A percentile compares a stretch with the other conserved stretches of the same genome.
phyloP scores from a whole-genome alignment of 2,797 vertebrate genomes.

The Lindbergichthys nudifrons region DNA sequence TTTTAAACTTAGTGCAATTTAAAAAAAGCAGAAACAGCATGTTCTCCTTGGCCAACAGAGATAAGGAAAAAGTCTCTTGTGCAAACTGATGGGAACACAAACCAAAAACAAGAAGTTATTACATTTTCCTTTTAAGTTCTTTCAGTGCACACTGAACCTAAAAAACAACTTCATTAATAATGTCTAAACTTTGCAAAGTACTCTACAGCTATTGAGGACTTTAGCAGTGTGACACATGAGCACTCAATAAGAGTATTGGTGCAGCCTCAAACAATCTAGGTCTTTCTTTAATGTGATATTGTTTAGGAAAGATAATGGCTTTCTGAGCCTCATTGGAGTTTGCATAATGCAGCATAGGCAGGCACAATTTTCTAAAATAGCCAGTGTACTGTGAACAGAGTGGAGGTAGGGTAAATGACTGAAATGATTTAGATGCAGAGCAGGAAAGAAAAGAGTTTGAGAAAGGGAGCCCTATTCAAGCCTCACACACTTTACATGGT shows the following conservation, averaged over 20 bases:
- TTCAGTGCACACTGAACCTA: constrained; percentile 27
- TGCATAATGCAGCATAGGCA: constrained; percentile 30
- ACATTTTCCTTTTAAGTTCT: constrained; percentile 37
- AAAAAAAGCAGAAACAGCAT: constrained; percentile 52
- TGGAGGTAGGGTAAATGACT: constrained; percentile 27
- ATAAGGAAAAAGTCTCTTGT: constrained; percentile 22
- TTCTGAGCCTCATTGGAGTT: constrained; percentile 19
- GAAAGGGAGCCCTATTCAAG: constrained; percentile 31
- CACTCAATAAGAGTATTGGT: constrained; percentile 23
- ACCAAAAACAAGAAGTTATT: constrained; percentile 48
- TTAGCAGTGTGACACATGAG: constrained; percentile 53
- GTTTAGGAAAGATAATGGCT: constrained; percentile 38
- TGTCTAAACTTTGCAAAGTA: constrained; percentile 44
- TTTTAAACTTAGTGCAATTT: constrained; percentile 45
- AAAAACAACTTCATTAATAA: constrained; percentile 53
- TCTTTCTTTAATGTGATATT: constrained; percentile 44
- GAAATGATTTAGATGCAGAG: constrained; percentile 43
- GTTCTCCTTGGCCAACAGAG: constrained; percentile 30
- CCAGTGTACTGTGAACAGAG: constrained; percentile 33
- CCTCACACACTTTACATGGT: constrained; percentile 38
- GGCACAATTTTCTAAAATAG: constrained; percentile 24
- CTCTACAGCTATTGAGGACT: constrained; percentile 32
- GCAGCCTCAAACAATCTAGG: constrained; percentile 33
- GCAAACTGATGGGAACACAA: constrained; percentile 38
- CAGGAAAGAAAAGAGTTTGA: constrained; percentile 25